Percentiles rank a stretch among this genome's conserved stretches.
Evolutionary conservation across 2,113 vertebrate species (phyloP).

Genomic region (Rhizomys pruinosus): DNA sequence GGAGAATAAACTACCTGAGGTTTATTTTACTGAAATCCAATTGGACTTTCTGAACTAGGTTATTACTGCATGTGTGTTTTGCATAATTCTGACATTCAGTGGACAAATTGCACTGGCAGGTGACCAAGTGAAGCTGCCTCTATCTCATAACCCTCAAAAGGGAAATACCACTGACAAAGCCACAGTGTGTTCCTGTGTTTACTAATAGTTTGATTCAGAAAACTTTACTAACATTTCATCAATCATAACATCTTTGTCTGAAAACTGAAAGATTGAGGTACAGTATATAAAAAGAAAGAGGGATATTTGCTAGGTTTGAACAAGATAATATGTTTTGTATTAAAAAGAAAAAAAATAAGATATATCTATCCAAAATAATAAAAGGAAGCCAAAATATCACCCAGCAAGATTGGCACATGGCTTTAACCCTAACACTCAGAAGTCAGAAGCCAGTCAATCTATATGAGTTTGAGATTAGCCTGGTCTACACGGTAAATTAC

Average conservation of each 20-base stretch:
- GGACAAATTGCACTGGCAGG: background rate
- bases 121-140: background rate
- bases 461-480: too few relatives aligned
- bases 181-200: constrained; percentile 53
- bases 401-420: too few relatives aligned
- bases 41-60: constrained; percentile 68
- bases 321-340: background rate
- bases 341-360: background rate
- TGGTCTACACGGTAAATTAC: too few relatives aligned
- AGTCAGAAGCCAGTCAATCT: too few relatives aligned
- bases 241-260: constrained; percentile 61
- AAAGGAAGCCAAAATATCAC: too few relatives aligned
- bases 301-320: background rate
- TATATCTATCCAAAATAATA: background rate
- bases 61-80: constrained; percentile 35
- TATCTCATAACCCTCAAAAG: constrained; percentile 63
- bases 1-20: constrained; percentile 56
- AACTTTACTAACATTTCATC: constrained; percentile 69
- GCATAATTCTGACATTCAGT: constrained; percentile 40
- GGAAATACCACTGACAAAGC: constrained; percentile 45
- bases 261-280: constrained; percentile 45
- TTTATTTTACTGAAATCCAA: constrained; percentile 72
- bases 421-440: too few relatives aligned
- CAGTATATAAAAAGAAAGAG: background rate
- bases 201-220: constrained; percentile 69